Conservation (phyloP, 2,888 invertebrate genomes). For the Nasonovia ribisnigri region DNA sequence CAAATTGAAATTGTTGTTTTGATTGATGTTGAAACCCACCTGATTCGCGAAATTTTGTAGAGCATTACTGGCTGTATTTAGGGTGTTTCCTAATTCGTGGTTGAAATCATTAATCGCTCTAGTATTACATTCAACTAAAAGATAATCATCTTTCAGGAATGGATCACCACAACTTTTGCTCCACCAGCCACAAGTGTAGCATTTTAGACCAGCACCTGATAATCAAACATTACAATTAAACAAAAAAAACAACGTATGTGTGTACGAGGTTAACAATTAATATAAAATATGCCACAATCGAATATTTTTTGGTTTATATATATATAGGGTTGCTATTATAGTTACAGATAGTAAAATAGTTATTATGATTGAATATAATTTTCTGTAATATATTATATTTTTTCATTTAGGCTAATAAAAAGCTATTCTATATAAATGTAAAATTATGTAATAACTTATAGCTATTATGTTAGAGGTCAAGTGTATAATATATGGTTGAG, state of each 20-base stretch:
- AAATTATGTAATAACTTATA: too few relatives aligned
- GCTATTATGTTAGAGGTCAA: too few relatives aligned
- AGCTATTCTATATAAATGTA: too few relatives aligned
- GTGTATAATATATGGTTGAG: too few relatives aligned
- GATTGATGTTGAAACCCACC: slow-evolving; percentile 54
- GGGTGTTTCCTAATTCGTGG: slow-evolving; percentile 35
- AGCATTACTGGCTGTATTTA: slow-evolving; percentile 39
- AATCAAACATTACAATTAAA: not conserved
- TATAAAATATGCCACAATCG: not conserved
- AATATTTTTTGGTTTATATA: too few relatives aligned
- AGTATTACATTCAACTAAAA: slow-evolving; percentile 46
- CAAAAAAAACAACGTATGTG: not conserved
- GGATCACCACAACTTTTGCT: slow-evolving; percentile 50
- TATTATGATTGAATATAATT: too few relatives aligned
- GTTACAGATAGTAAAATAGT: too few relatives aligned
- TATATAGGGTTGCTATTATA: too few relatives aligned
- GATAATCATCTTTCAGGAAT: slow-evolving; percentile 41
- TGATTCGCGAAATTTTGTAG: slow-evolving; percentile 55
- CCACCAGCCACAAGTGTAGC: slow-evolving; percentile 53
- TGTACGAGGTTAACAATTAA: not conserved
- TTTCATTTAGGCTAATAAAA: too few relatives aligned
- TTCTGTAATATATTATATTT: too few relatives aligned
- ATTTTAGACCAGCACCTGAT: slow-evolving; percentile 49
- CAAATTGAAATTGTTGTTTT: slow-evolving; percentile 49
- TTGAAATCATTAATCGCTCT: slow-evolving; percentile 54